Evolutionary conservation across 2,797 vertebrate species (phyloP).

Genomic region (Phylloscopus collybita): DNA sequence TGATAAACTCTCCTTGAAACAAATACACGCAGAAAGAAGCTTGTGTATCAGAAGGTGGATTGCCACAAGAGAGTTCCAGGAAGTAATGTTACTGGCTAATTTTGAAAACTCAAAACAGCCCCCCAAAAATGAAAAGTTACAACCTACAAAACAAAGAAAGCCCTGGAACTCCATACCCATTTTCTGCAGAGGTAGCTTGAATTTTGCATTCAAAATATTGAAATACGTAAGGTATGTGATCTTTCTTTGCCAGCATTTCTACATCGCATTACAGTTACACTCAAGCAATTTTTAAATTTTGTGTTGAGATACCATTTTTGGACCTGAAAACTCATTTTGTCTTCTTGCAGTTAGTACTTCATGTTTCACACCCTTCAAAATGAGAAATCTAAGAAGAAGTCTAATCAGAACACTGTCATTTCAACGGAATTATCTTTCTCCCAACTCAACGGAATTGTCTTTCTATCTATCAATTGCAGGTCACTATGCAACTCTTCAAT

Average conservation of each 20-base stretch:
- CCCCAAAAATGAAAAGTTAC: background rate
- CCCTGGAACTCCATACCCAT: background rate
- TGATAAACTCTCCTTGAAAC: background rate
- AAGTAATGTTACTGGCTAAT: background rate
- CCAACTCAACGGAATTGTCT: background rate
- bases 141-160: background rate
- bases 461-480: background rate
- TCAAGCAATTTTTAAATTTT: background rate
- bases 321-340: background rate
- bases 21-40: background rate
- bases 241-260: background rate
- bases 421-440: background rate
- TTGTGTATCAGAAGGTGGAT: background rate
- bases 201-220: background rate
- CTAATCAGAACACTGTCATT: background rate
- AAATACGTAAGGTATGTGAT: accelerated
- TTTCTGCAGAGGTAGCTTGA: background rate
- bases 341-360: background rate
- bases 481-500: background rate
- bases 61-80: background rate
- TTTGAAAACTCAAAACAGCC: background rate
- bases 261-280: background rate
- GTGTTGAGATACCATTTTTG: background rate
- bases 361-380: background rate
- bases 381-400: background rate